Percentiles rank a stretch among this genome's conserved stretches.
These are phyloP conservation scores for Xestia sexstrigata DNA, from an alignment of 2,888 invertebrate genomes.

Conservation along the genomic window DNA sequence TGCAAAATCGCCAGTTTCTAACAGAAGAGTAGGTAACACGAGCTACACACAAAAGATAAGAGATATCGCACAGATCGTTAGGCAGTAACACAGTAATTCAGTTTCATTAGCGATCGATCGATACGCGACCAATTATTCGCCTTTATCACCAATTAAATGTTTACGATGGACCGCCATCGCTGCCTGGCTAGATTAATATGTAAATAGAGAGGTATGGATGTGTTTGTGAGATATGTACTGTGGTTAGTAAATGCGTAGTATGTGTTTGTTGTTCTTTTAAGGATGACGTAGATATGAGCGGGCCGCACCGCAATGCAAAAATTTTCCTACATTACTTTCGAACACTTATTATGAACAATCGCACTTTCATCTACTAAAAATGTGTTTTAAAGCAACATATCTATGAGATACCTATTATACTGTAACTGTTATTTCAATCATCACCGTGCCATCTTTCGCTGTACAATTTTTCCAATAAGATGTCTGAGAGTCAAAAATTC, in stretches of 20 bases:
- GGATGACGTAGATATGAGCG: not conserved
- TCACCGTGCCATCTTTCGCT: no score
- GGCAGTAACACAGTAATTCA: constrained; percentile 78
- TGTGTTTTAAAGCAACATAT: no score
- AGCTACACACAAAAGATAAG: constrained; percentile 64
- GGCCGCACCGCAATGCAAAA: not conserved
- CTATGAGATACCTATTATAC: no score
- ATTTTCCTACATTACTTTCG: not conserved
- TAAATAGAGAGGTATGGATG: constrained; percentile 61
- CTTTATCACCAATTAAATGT: constrained; percentile 87
- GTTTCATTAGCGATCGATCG: constrained; percentile 85
- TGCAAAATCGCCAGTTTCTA: not conserved
- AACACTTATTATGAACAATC: not conserved
- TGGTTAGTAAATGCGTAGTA: constrained; percentile 8
- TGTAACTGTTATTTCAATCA: no score
- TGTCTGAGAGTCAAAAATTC: no score
- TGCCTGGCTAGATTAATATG: constrained; percentile 72
- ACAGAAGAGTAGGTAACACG: constrained; percentile 53
- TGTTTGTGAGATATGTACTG: constrained; percentile 38
- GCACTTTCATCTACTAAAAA: not conserved
- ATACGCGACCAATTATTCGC: constrained; percentile 84
- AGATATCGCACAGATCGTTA: constrained; percentile 80
- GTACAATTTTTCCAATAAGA: no score
- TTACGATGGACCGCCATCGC: constrained; percentile 81
- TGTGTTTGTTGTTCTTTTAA: not conserved